Evolutionary conservation across 2,113 vertebrate genomes (phyloP).

Genomic region (Lanius ludovicianus): DNA sequence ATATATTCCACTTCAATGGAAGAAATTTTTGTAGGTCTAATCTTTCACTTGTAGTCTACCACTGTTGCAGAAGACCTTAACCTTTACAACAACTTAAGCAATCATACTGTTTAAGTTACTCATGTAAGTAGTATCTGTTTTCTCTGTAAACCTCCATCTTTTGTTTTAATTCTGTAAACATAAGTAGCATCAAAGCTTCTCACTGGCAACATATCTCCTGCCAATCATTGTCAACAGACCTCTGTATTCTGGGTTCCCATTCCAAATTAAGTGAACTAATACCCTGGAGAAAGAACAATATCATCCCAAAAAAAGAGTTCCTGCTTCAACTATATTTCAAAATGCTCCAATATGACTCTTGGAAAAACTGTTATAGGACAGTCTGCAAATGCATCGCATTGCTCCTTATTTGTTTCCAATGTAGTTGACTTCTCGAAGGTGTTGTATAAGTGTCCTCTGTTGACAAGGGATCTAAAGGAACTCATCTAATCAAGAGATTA

Average conservation of each 20-base stretch:
- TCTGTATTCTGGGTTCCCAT: background rate
- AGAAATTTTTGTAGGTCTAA: background rate
- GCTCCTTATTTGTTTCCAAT: background rate
- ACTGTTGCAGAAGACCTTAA: background rate
- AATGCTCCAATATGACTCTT: background rate
- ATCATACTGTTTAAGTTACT: background rate
- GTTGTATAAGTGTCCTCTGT: background rate
- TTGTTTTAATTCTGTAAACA: background rate
- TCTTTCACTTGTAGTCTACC: background rate
- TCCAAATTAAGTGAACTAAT: background rate
- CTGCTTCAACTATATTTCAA: background rate
- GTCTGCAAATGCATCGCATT: background rate
- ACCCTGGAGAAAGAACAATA: background rate
- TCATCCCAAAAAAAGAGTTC: background rate
- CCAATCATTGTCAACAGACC: rapidly evolving
- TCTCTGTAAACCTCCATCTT: background rate
- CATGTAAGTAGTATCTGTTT: background rate
- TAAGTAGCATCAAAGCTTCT: background rate
- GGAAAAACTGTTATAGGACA: background rate
- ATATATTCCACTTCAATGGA: background rate
- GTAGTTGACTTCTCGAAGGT: background rate
- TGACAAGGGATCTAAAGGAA: background rate
- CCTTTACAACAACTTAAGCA: background rate
- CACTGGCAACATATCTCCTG: background rate
- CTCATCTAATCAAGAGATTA: background rate